Evolutionary conservation across 2,888 invertebrate genomes (phyloP).

Genomic region (Acleris emargana): DNA sequence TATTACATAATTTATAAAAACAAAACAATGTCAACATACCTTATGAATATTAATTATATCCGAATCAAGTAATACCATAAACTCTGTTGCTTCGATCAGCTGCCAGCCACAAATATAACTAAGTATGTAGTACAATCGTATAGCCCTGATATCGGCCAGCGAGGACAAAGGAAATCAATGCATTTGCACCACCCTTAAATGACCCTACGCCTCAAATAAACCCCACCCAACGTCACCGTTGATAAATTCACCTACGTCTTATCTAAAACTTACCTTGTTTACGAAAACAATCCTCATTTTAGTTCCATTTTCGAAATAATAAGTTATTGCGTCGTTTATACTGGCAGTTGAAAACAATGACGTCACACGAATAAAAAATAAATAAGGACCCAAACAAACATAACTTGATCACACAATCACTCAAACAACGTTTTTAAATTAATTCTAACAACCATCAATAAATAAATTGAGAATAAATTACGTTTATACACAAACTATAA

Average conservation of each 20-base stretch:
- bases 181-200: slow-evolving; percentile 49
- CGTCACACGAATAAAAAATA: slow-evolving; percentile 80
- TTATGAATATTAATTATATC: slow-evolving; percentile 44
- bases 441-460: slow-evolving; percentile 58
- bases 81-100: slow-evolving; percentile 64
- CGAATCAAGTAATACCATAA: slow-evolving; percentile 36
- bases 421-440: slow-evolving; percentile 47
- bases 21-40: slow-evolving; percentile 49
- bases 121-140: slow-evolving; percentile 40
- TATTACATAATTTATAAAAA: slow-evolving; percentile 56
- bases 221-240: slow-evolving; percentile 31
- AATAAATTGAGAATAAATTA: slow-evolving; percentile 68
- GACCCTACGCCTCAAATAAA: slow-evolving; percentile 37
- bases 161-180: slow-evolving; percentile 83
- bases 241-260: slow-evolving; percentile 45
- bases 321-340: slow-evolving; percentile 86
- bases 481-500: slow-evolving; percentile 73
- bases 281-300: slow-evolving; percentile 75
- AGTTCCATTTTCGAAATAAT: slow-evolving; percentile 77
- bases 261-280: slow-evolving; percentile 66
- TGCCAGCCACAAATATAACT: slow-evolving; percentile 50
- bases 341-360: slow-evolving; percentile 84
- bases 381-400: slow-evolving; percentile 59
- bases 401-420: slow-evolving; percentile 58
- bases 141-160: slow-evolving; percentile 52